Base-by-base conservation (phyloP, 2,888 invertebrate species). In the Metellina segmentata region DNA sequence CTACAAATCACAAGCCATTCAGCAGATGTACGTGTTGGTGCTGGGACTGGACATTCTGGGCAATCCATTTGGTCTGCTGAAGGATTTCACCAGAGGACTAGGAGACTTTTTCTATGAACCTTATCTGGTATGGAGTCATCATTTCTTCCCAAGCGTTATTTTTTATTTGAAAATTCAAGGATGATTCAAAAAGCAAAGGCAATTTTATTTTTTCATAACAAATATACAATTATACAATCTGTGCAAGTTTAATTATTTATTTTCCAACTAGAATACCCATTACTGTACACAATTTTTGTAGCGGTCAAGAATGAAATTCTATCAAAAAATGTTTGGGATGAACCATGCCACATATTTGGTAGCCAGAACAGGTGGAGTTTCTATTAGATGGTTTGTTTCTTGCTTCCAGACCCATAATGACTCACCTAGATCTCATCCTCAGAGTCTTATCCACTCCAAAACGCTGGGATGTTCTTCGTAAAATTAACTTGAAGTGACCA, bases 11-110 rank as follows among this genome's bases (percentile, higher is more conserved):
- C 97, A 97, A 95, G 95, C 97, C 93, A 95, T 97, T 88, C 97
- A 97, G 94, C 98, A 98, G 95, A 97, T 97, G 94, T 97, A 97
- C 94, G 97, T 97, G 0, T 95, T 97, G 93, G 96, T 97, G 0
- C 95, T 97, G 20, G 97, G 97, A 0, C 95, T 97, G 69, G 97
- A 97, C 94, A 97, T 98, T 52, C 96, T 98, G 34, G 97, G 97
- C 7, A 98, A 97, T 95, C 97, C 97, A 0, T 97, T 97, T 94
- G 95, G 96, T 16, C 95, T 96, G n/a, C 95, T 96, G 11, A 96
- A 96, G 72, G 96, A 96, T 94, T 96, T 96, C 94, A 96, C 96
- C 0, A 95, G 96, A 93, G 96, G 96, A 0, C 94, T 96, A 52
- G 96, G 96, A 90, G 96, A 96, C 90, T 96, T 96, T 92, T 96